phyloP scores from a whole-genome alignment of 2,888 invertebrate genomes.

The Plebejus melissa region DNA sequence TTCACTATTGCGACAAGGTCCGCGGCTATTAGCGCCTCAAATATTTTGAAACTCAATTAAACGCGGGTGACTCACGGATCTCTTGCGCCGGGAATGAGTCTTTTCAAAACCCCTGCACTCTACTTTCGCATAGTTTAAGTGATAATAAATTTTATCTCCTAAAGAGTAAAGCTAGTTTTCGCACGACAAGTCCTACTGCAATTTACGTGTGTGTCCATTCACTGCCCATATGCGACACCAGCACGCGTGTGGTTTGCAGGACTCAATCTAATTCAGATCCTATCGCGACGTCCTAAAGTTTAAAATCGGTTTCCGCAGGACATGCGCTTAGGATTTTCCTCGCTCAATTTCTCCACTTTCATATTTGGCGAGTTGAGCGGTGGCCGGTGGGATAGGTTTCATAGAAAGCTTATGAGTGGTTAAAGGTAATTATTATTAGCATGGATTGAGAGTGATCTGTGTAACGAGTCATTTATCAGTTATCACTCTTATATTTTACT shows the following conservation, averaged over 20 bases:
- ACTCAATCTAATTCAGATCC: slow-evolving; percentile 15
- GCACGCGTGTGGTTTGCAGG: slow-evolving; percentile 18
- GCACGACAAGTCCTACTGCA: not conserved
- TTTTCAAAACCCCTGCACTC: not conserved
- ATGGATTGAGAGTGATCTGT: not conserved
- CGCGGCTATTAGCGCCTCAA: slow-evolving; percentile 29
- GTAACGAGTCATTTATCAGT: not conserved
- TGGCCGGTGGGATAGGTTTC: slow-evolving; percentile 36
- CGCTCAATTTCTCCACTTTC: slow-evolving; percentile 40
- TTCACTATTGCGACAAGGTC: slow-evolving; percentile 50
- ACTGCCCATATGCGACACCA: slow-evolving; percentile 25
- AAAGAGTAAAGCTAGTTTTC: slow-evolving; percentile 26
- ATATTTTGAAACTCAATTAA: slow-evolving; percentile 31
- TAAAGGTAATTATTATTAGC: slow-evolving; percentile 23
- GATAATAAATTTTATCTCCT: slow-evolving; percentile 21
- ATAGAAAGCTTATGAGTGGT: slow-evolving; percentile 37
- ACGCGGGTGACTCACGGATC: slow-evolving; percentile 6
- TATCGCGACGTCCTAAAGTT: slow-evolving; percentile 25
- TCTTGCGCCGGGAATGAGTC: not conserved
- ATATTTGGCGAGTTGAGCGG: slow-evolving; percentile 42
- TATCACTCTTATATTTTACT: not conserved
- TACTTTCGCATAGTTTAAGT: slow-evolving; percentile 33
- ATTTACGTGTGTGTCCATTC: slow-evolving; percentile 41
- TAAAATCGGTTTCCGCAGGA: slow-evolving; percentile 14
- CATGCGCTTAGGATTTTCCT: slow-evolving; percentile 29